Percentiles rank a stretch among this genome's conserved stretches.
Conservation (phyloP, 2,113 vertebrate genomes). For the Lonchura striata region DNA sequence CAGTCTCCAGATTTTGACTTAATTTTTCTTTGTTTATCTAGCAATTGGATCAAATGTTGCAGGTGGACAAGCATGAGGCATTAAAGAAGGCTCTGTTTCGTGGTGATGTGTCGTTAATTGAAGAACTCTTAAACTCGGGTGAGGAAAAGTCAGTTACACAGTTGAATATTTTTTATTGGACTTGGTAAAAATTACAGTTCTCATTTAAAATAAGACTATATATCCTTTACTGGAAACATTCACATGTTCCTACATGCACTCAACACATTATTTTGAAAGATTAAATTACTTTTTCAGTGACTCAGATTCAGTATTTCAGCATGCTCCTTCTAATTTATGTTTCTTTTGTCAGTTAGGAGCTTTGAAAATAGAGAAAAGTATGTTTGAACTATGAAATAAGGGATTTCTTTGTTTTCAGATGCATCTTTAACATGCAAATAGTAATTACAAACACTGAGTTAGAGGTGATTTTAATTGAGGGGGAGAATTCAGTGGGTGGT, state of each 20-base stretch:
- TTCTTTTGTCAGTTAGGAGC: neutral
- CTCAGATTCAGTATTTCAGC: neutral
- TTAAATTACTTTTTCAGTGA: neutral
- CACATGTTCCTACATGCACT: neutral
- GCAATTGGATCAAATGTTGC: slow-evolving; percentile 44
- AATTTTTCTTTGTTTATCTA: slow-evolving; percentile 32
- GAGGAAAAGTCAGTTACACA: slow-evolving; percentile 19
- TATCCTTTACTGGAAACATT: neutral
- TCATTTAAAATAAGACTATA: neutral
- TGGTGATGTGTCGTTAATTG: slow-evolving; percentile 76
- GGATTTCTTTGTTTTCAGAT: neutral
- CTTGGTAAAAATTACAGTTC: neutral
- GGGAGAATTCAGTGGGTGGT: neutral
- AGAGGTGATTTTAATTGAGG: neutral
- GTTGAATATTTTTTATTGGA: neutral
- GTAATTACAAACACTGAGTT: neutral
- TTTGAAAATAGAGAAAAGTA: neutral
- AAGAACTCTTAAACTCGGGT: slow-evolving; percentile 83
- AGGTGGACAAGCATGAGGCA: slow-evolving; percentile 49
- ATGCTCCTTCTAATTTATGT: neutral
- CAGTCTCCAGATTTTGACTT: neutral
- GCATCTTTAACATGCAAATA: neutral
- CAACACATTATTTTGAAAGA: neutral
- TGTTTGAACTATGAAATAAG: neutral
- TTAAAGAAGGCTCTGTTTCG: slow-evolving; percentile 83